Conservation (phyloP, 2,888 invertebrate species). For the Griposia aprilina region DNA sequence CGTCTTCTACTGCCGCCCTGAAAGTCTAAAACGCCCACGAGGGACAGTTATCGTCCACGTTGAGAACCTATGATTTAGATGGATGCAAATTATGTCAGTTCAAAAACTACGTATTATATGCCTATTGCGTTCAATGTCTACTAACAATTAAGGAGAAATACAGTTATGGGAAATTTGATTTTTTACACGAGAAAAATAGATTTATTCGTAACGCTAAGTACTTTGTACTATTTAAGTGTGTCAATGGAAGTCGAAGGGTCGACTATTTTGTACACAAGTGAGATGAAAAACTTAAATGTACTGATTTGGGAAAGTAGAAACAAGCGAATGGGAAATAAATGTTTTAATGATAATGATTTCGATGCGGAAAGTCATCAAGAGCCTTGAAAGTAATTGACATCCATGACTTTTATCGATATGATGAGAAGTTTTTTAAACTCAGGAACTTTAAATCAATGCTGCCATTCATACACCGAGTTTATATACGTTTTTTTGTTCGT, state of each 20-base stretch:
- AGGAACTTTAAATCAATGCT: conserved; percentile 50
- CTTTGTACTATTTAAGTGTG: conserved; percentile 61
- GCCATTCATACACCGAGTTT: conserved; percentile 46
- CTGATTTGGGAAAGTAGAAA: neutral
- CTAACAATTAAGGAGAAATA: conserved; percentile 9
- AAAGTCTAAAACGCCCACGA: too few relatives aligned
- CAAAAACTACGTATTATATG: conserved; percentile 19
- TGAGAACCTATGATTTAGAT: neutral
- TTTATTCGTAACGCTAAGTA: conserved; percentile 61
- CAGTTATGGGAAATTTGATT: conserved; percentile 1
- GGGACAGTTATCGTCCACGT: too few relatives aligned
- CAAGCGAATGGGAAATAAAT: neutral
- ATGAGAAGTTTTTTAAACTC: conserved; percentile 13
- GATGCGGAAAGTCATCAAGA: neutral
- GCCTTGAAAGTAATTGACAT: conserved; percentile 26
- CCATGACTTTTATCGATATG: conserved; percentile 14
- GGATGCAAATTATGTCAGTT: conserved; percentile 5
- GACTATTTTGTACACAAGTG: conserved; percentile 15
- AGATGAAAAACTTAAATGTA: conserved; percentile 14
- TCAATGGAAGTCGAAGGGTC: conserved; percentile 33
- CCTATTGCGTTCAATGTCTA: conserved; percentile 32
- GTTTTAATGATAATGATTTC: neutral
- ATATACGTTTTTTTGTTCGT: conserved; percentile 23
- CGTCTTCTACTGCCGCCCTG: too few relatives aligned
- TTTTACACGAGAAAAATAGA: conserved; percentile 54